Percentiles rank a stretch among this genome's conserved stretches.
phyloP scores from a whole-genome alignment of 2,113 vertebrate species.

The Lampris incognitus region DNA sequence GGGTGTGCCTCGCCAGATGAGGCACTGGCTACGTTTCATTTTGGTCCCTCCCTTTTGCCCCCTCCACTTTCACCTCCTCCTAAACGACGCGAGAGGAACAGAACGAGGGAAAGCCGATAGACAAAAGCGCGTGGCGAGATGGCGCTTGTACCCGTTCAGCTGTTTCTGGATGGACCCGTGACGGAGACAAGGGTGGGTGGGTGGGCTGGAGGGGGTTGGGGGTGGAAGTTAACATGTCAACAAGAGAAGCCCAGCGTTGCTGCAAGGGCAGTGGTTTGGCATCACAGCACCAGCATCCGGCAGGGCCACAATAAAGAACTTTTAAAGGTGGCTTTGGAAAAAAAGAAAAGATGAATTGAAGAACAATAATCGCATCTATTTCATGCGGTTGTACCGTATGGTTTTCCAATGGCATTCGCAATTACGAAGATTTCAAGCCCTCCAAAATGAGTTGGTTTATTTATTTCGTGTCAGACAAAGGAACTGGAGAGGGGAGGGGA shows the following conservation, averaged over 20 bases:
- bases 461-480: no score
- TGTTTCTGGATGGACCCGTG: not conserved
- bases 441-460: no score
- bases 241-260: slow-evolving; percentile 14
- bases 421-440: no score
- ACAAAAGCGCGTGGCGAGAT: slow-evolving; percentile 20
- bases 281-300: slow-evolving; percentile 5
- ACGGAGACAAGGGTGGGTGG: slow-evolving; percentile 1
- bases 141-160: not conserved
- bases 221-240: not conserved
- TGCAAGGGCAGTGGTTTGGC: not conserved
- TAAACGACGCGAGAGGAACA: slow-evolving; percentile 48
- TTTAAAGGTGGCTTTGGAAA: not conserved
- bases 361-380: no score
- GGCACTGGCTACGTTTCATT: slow-evolving; percentile 55
- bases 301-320: not conserved
- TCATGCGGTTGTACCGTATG: no score
- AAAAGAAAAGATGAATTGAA: not conserved
- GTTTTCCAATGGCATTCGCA: no score
- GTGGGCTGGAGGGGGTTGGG: not conserved
- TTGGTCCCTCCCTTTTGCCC: slow-evolving; percentile 12
- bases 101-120: slow-evolving; percentile 25
- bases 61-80: slow-evolving; percentile 11
- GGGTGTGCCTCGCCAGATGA: slow-evolving; percentile 63
- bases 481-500: not conserved